These are phyloP conservation scores for Bergia sp. DNA, from an alignment of 92 coral and sea anemone species.

Conservation along the genomic window DNA sequence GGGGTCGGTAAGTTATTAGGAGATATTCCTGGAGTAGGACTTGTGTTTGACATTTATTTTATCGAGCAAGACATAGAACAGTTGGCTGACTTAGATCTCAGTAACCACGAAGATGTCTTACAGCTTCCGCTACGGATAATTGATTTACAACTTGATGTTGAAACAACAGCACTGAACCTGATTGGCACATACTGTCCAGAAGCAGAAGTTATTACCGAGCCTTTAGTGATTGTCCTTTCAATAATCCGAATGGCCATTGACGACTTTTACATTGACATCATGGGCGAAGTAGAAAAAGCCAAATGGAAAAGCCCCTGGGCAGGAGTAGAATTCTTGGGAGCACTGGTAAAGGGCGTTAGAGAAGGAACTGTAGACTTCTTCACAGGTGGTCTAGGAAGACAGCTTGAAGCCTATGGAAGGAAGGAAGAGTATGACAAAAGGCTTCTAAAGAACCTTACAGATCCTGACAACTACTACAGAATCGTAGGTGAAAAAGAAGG, in stretches of 20 bases:
- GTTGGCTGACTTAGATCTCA: slow-evolving; percentile 52
- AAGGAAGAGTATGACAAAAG: slow-evolving; percentile 43
- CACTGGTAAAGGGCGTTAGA: slow-evolving; percentile 51
- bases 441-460: slow-evolving; percentile 36
- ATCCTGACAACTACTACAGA: neutral
- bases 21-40: slow-evolving; percentile 63
- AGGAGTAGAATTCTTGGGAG: slow-evolving; percentile 56
- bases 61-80: slow-evolving; percentile 41
- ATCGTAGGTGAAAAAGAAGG: too few relatives aligned
- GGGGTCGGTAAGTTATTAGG: slow-evolving; percentile 63
- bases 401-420: slow-evolving; percentile 46
- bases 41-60: slow-evolving; percentile 33
- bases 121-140: slow-evolving; percentile 56
- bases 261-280: slow-evolving; percentile 61
- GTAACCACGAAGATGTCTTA: slow-evolving; percentile 50
- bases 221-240: slow-evolving; percentile 15
- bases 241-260: neutral
- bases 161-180: slow-evolving; percentile 54
- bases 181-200: slow-evolving; percentile 63
- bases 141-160: slow-evolving; percentile 61
- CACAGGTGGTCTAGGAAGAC: slow-evolving; percentile 40
- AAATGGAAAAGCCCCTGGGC: slow-evolving; percentile 74
- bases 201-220: slow-evolving; percentile 59
- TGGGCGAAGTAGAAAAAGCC: slow-evolving; percentile 59
- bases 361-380: slow-evolving; percentile 51